Evolutionary conservation across 2,113 vertebrate genomes (phyloP), one percentile per base, ranked within the genome.

Genomic region (Passer montanus): DNA sequence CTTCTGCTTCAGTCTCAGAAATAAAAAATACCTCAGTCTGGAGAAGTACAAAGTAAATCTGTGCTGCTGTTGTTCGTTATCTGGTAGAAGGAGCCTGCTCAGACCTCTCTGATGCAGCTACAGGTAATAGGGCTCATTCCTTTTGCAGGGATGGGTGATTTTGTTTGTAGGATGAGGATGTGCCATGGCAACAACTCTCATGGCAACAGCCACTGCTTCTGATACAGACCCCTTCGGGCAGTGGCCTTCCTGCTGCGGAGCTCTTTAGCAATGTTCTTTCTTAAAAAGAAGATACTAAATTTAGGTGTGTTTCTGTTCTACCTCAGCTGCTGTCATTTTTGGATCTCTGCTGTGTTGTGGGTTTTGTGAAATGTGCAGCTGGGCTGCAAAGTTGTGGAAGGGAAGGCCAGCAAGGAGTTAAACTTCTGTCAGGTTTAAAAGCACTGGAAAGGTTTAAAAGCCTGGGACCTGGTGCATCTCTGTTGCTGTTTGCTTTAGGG

Each of bases 151-250:
- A 96, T 90, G 95, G 93, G 80, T 69, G 93, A 49, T 82, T 97
- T 96, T 98, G 91, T 98, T 97, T 93, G 96, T 78, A 95, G 90
- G 96, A 94, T 96, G 95, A 95, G 78, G 95, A 95, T 84, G 96
- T 90, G 96, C 96, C 93, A 64, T 98, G 97, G 98, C 98, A 98
- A 98, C 98, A 96, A 95, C 97, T 98, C 94, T 97, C 98, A 94
- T 98, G 97, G 98, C 98, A 98, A 98, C 98, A 78, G 93, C 73
- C 13, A 55, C 66, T 81, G 83, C 52, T 49, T 63, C 88, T 4
- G 8, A 31, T 46, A 74, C 82, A 89, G 95, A 96, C 91, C 87
- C n/a, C 95, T 87, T 43, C 24, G 58, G 75, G 93, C 74, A 92
- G 90, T 89, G 90, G 72, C 81, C 21, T 88, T 90, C 68, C 94